Conservation (phyloP, 2,113 vertebrate species). For the Onychostruthus taczanowskii region DNA sequence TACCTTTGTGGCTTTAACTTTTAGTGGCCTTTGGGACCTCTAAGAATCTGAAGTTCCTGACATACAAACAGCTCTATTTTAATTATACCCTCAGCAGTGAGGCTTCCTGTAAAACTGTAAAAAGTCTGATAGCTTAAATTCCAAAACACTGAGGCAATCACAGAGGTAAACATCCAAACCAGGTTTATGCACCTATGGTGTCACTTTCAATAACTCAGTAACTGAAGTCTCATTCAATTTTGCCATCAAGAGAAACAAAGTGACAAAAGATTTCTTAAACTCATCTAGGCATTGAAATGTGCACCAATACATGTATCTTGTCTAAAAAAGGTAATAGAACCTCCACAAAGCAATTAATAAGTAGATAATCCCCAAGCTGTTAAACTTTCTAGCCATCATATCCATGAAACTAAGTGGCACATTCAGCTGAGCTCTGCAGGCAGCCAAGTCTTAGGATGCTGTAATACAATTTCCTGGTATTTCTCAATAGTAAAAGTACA, state of each 20-base stretch:
- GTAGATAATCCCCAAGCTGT: not conserved
- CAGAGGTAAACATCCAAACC: not conserved
- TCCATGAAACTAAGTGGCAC: not conserved
- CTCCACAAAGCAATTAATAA: not conserved
- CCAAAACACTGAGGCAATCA: not conserved
- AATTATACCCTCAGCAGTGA: not conserved
- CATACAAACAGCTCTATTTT: not conserved
- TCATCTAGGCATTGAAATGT: not conserved
- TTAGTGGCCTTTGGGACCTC: not conserved
- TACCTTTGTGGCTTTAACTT: not conserved
- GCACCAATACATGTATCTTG: rapidly evolving
- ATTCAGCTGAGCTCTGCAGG: not conserved
- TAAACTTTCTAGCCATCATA: not conserved
- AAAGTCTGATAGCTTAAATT: not conserved
- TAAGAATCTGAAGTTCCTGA: not conserved
- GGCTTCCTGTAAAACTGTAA: not conserved
- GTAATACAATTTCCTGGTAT: not conserved
- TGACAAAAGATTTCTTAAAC: not conserved
- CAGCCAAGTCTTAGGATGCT: not conserved
- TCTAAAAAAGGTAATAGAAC: not conserved
- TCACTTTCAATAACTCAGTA: not conserved
- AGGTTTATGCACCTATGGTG: not conserved
- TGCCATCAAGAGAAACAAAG: not conserved
- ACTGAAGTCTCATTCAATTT: not conserved
- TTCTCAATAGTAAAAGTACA: not conserved